Percentiles rank a stretch among this genome's conserved stretches.
phyloP scores from a whole-genome alignment of 2,888 invertebrate genomes.

The Brachynemurus nebulosus region DNA sequence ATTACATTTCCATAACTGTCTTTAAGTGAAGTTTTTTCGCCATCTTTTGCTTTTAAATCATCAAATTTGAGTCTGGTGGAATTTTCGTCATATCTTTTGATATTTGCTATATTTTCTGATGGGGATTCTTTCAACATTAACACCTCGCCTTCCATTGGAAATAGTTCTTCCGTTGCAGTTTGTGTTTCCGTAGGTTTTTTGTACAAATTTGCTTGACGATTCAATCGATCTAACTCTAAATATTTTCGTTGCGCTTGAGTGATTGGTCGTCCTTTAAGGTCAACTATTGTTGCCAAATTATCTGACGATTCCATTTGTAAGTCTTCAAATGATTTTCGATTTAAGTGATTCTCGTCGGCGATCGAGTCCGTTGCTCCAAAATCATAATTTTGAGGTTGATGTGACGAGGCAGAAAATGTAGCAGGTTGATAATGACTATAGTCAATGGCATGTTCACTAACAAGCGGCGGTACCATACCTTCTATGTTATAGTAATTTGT shows the following conservation, averaged over 20 bases:
- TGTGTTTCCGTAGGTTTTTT: neutral
- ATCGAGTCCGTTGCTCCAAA: conserved; percentile 1
- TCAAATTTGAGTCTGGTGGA: neutral
- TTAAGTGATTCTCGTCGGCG: neutral
- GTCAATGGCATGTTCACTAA: neutral
- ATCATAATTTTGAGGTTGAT: too few species aligned
- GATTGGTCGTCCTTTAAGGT: conserved; percentile 23
- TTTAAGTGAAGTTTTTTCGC: neutral
- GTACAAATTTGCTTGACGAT: conserved; percentile 5
- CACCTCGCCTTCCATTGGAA: neutral
- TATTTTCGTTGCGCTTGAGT: conserved; percentile 11
- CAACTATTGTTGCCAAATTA: conserved; percentile 15
- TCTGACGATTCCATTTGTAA: conserved; percentile 28
- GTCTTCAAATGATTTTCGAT: conserved; percentile 11
- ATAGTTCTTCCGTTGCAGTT: neutral
- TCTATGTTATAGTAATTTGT: conserved; percentile 3
- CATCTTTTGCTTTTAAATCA: neutral
- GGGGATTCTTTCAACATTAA: neutral
- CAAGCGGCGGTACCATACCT: conserved; percentile 6
- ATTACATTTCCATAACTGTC: conserved; percentile 7
- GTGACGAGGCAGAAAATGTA: neutral
- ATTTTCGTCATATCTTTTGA: too few species aligned
- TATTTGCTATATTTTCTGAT: neutral
- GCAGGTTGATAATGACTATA: conserved; percentile 2
- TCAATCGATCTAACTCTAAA: neutral